Base-by-base conservation (phyloP, 2,888 invertebrate genomes). In the Horisme vitalbata region DNA sequence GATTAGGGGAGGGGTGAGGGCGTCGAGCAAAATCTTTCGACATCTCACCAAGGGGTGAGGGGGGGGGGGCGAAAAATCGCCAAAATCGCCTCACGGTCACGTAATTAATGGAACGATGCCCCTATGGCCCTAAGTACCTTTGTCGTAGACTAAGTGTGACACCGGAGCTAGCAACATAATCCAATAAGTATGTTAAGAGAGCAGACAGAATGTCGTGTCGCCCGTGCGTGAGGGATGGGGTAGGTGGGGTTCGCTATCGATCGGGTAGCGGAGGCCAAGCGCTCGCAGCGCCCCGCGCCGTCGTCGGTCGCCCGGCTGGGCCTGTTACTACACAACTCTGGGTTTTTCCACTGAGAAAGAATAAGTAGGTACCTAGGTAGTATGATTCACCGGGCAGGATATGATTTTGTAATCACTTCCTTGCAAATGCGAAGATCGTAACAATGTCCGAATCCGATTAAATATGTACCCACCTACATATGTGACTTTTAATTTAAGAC, bases 141-240 rank as follows among this genome's bases (percentile, higher is more conserved):
- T 18, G 18, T 4, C 4, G 18, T 4, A 5, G 4, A 1, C 18
- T 18, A 6, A 18, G 15, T 15, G 5, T 5, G 26, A 9, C 21
- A 21, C 27, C 6, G 21, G 28, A 41, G 59, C 23, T 59, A 52
- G 63, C 55, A 60, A 67, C 59, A 51, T 55, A 60, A 60, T 60
- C 59, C 58, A 49, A 55, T 56, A n/a, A n/a, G n/a, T 18, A 58
- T 48, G 58, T 54, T 57, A 57, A 57, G 59, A 60, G 57, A 59
- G 58, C 59, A 71, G 75, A 71, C 73, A 62, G 62, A 59, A 50
- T 59, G 71, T 4, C 6, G 18, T 18, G 18, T 18, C 18, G 18
- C 2, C 2, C 68, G 26, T 26, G 63, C 53, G 57, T 46, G 44
- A 28, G 21, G 38, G 45, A 13, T 9, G 64, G 59, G 46, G 52